phyloP scores from a whole-genome alignment of 2,113 vertebrate species.

The Eira barbara region DNA sequence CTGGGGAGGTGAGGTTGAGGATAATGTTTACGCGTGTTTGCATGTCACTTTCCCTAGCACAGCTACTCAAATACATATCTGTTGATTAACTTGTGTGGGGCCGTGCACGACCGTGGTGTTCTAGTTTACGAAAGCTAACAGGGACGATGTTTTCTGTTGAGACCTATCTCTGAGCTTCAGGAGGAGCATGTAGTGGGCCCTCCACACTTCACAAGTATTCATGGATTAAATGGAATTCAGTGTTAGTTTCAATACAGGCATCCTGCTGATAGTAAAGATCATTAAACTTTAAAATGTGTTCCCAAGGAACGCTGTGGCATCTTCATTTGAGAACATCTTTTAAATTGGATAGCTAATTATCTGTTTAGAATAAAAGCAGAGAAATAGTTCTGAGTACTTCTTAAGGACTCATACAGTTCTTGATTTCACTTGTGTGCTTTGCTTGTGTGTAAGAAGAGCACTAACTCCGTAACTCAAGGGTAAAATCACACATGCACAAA shows the following conservation, averaged over 20 bases:
- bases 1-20: background rate
- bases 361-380: slow-evolving; percentile 55
- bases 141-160: background rate
- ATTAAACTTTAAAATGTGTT: slow-evolving; percentile 66
- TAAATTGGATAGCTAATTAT: slow-evolving; percentile 67
- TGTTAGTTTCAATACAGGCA: slow-evolving; percentile 19
- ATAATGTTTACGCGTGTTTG: background rate
- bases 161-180: background rate
- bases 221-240: slow-evolving; percentile 20
- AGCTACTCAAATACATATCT: background rate
- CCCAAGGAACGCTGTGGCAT: slow-evolving; percentile 26
- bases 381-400: slow-evolving; percentile 19
- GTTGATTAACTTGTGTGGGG: background rate
- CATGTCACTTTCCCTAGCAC: background rate
- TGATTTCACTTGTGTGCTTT: slow-evolving; percentile 16
- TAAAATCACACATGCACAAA: background rate
- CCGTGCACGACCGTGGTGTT: background rate
- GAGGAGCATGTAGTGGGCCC: background rate
- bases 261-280: slow-evolving; percentile 8
- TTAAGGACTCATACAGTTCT: background rate
- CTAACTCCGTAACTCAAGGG: background rate
- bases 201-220: background rate
- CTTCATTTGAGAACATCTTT: slow-evolving; percentile 52
- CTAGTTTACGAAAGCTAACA: background rate
- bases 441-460: background rate